Conservation (phyloP, 2,113 vertebrate genomes). For the Poeciliopsis prolifica region DNA sequence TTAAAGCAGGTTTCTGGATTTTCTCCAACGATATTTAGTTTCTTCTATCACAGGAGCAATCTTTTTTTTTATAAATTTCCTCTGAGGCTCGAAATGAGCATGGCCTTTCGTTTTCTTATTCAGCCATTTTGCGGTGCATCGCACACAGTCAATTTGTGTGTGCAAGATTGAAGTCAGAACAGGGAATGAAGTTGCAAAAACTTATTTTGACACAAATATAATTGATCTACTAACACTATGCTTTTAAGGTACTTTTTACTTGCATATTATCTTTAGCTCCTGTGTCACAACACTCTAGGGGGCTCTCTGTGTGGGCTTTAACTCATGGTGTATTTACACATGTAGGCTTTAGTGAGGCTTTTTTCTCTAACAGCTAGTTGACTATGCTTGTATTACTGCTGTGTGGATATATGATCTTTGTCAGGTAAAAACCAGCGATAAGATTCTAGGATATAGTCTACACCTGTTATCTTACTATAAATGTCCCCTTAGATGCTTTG, state of each 20-base stretch:
- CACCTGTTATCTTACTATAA: constrained; percentile 23
- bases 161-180: background rate
- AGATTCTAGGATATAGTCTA: constrained; percentile 46
- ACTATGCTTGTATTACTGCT: constrained; percentile 57
- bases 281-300: constrained; percentile 35
- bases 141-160: background rate
- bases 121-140: background rate
- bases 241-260: constrained; percentile 13
- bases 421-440: constrained; percentile 63
- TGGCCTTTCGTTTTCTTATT: background rate
- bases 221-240: constrained; percentile 58
- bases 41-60: background rate
- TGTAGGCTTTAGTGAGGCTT: constrained; percentile 50
- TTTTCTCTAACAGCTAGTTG: constrained; percentile 31
- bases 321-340: constrained; percentile 62
- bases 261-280: constrained; percentile 25
- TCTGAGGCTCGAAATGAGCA: background rate
- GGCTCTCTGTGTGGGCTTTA: constrained; percentile 64
- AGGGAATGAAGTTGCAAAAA: constrained; percentile 55
- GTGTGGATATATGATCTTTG: constrained; percentile 36
- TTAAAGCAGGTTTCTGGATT: constrained; percentile 58
- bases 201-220: constrained; percentile 56
- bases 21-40: background rate
- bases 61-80: background rate
- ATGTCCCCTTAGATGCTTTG: constrained; percentile 18